Evolutionary conservation across 2,113 vertebrate species (phyloP), one percentile per base, ranked within the genome.

Genomic region (Rhinolophus sinicus): DNA sequence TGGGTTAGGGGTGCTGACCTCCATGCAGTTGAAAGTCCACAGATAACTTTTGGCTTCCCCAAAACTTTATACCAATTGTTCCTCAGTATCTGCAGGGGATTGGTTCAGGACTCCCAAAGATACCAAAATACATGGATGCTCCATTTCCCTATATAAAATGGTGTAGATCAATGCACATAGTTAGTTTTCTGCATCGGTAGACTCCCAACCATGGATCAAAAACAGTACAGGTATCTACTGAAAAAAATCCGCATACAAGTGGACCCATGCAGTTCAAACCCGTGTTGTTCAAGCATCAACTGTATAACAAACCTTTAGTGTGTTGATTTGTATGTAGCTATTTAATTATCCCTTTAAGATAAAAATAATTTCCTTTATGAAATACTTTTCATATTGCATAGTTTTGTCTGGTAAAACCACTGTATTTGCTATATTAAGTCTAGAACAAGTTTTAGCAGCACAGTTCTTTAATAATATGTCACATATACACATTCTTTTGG

Each of bases 301-400:
- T 28, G 78, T 30, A 69, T 30, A 92, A 69, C 21, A 93, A 94
- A 76, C 2, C 16, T 65, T 33, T 85, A 44, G 69, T 11, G 4
- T 64, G 11, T 70, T 84, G 10, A 40, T 91, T 69, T 54, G 4
- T 40, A 40, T 80, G 19, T 70, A 93, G 21, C 16, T 60, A 54
- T 75, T 85, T 81, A 15, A 5, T 77, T 93, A 2, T 9, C 13
- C 26, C 8, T 91, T 81, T 94, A 91, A 95, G 58, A 86, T 52
- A 84, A 93, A 83, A 96, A 88, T 88, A 35, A 87, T 87, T 93
- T 90, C 47, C 33, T 81, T 92, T 81, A 72, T 83, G 24, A 78
- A 92, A 89, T 78, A 76, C 4, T 84, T 89, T 67, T 35, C 52
- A 84, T 82, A 44, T n/a, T 81, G 16, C 15, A 72, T 26, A 62